Conservation (phyloP, 2,888 invertebrate genomes). For the Habroteleia sp. region DNA sequence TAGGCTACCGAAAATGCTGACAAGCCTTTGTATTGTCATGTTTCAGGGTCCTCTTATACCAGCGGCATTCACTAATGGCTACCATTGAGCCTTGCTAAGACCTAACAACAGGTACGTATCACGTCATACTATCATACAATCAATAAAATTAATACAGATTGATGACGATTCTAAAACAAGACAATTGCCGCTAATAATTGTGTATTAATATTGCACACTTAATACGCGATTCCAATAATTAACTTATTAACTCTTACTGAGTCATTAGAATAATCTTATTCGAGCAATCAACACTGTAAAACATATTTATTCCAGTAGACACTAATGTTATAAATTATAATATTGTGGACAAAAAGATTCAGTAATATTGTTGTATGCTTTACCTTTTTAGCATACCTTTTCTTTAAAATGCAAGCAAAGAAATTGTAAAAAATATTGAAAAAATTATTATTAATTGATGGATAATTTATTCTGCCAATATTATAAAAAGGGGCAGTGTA, state of each 20-base stretch:
- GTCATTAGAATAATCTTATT: too few species aligned
- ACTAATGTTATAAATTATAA: too few species aligned
- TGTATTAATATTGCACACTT: slow-evolving; percentile 29
- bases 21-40: slow-evolving; percentile 74
- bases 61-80: slow-evolving; percentile 99
- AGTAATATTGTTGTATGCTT: too few species aligned
- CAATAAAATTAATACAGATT: slow-evolving; percentile 60
- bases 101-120: slow-evolving; percentile 79
- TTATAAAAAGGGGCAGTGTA: too few species aligned
- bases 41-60: slow-evolving; percentile 98
- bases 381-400: too few species aligned
- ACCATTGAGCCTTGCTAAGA: slow-evolving; percentile 88
- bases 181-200: slow-evolving; percentile 50
- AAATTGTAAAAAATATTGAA: too few species aligned
- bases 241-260: slow-evolving; percentile 2
- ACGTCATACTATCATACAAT: slow-evolving; percentile 47
- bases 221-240: slow-evolving; percentile 16
- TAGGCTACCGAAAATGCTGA: slow-evolving; percentile 62
- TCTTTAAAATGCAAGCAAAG: too few species aligned
- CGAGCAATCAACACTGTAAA: too few species aligned
- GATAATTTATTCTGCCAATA: too few species aligned
- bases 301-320: too few species aligned
- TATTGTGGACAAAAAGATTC: too few species aligned
- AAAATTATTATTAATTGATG: too few species aligned
- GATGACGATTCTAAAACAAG: slow-evolving; percentile 53